These are phyloP conservation scores for Borostomias antarcticus DNA, from an alignment of 2,797 vertebrate species.

Conservation along the genomic window DNA sequence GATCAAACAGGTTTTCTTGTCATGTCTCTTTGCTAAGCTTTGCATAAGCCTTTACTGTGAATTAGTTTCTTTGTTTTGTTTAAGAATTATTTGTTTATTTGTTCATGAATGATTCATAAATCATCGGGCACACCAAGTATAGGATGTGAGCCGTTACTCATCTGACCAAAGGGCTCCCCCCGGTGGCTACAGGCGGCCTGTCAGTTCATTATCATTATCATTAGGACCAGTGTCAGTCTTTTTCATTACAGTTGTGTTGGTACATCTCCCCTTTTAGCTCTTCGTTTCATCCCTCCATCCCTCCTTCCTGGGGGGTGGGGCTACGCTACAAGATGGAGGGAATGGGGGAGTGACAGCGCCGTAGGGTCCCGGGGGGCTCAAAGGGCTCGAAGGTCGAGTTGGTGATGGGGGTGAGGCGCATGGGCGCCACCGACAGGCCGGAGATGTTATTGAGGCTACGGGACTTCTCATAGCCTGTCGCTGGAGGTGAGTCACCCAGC, in stretches of 20 bases:
- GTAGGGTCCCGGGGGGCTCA: constrained; percentile 82
- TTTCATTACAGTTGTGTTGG: constrained; percentile 20
- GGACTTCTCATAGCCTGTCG: constrained; percentile 91
- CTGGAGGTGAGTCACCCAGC: too few species aligned
- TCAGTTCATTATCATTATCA: constrained; percentile 33
- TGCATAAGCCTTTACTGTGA: neutral
- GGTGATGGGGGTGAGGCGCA: constrained; percentile 87
- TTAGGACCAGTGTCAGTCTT: constrained; percentile 37
- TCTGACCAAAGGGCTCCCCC: constrained; percentile 5
- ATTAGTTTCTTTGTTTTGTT: too few species aligned
- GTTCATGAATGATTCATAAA: neutral
- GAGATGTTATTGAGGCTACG: constrained; percentile 95
- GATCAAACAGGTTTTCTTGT: too few species aligned
- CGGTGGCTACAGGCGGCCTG: neutral
- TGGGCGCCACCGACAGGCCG: constrained; percentile 83
- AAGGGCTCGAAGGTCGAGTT: constrained; percentile 85
- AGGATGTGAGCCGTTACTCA: neutral
- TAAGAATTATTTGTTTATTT: too few species aligned
- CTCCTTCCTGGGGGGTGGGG: neutral
- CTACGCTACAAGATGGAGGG: constrained; percentile 89
- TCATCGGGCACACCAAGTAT: neutral
- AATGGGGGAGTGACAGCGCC: constrained; percentile 85
- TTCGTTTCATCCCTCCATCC: neutral
- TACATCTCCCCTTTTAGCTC: constrained; percentile 13
- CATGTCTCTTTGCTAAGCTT: constrained; percentile 1